These are phyloP conservation scores for Rotaria sp. DNA, from an alignment of 2,888 invertebrate species.

Conservation along the genomic window DNA sequence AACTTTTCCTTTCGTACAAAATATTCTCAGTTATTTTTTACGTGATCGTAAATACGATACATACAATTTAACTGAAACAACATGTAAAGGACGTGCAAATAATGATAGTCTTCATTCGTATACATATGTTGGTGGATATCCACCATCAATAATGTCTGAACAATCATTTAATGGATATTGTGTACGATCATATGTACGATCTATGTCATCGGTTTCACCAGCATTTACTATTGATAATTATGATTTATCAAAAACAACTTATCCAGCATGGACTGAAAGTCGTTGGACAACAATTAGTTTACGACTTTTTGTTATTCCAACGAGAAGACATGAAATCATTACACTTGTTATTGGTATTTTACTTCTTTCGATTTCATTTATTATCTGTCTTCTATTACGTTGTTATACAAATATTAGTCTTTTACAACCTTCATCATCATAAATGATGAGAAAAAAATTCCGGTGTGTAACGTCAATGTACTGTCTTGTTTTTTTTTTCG, in stretches of 20 bases:
- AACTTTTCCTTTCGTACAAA: neutral
- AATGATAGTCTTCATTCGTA: neutral
- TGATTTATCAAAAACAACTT: neutral
- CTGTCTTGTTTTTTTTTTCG: neutral
- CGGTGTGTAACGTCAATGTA: neutral
- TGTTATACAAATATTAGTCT: neutral
- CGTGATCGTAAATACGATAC: neutral
- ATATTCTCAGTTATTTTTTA: neutral
- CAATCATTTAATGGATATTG: neutral
- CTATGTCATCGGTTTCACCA: neutral
- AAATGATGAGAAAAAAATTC: neutral
- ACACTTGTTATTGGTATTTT: neutral
- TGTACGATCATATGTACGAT: neutral
- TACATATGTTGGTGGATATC: neutral
- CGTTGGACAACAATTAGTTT: neutral
- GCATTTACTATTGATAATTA: neutral
- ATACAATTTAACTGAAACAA: neutral
- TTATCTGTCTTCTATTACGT: neutral
- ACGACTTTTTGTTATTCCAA: neutral
- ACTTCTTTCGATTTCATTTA: neutral
- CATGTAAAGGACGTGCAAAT: neutral
- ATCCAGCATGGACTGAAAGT: constrained; percentile 9
- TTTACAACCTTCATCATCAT: neutral
- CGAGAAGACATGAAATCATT: neutral
- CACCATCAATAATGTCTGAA: neutral